phyloP scores from a whole-genome alignment of 1,140 invertebrate genomes.

The Heliconius himera region DNA sequence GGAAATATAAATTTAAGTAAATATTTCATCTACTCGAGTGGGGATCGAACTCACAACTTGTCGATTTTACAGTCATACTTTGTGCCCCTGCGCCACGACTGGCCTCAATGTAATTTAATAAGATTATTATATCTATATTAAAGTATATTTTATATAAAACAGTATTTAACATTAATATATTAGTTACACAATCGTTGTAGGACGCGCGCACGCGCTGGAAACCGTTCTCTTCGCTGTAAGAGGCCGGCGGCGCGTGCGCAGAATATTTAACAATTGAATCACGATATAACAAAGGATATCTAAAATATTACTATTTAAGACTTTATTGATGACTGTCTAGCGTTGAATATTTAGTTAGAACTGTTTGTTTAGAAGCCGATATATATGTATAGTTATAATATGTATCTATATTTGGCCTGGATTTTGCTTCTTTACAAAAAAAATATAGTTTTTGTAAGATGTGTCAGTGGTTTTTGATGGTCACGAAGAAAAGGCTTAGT shows the following conservation, averaged over 20 bases:
- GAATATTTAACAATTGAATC: conserved; percentile 22
- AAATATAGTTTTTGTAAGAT: too few relatives aligned
- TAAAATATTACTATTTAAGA: conserved; percentile 15
- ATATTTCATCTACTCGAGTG: too few relatives aligned
- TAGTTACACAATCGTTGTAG: conserved; percentile 28
- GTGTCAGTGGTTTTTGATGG: too few relatives aligned
- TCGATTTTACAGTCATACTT: too few relatives aligned
- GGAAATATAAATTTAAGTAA: too few relatives aligned
- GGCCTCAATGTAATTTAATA: background rate
- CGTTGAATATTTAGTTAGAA: background rate
- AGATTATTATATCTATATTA: background rate
- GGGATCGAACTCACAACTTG: too few relatives aligned
- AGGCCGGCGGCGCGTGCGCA: conserved; percentile 13
- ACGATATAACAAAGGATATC: conserved; percentile 32
- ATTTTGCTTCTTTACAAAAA: too few relatives aligned
- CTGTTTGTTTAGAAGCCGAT: background rate
- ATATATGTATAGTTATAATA: background rate
- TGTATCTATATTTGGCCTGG: background rate
- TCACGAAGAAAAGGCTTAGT: too few relatives aligned
- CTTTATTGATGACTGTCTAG: conserved; percentile 10
- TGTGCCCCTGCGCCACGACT: background rate
- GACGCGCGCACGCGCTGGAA: conserved; percentile 27
- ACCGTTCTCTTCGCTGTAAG: conserved; percentile 28
- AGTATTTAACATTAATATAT: conserved; percentile 16
- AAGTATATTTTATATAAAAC: background rate